Percentiles rank a stretch among this genome's conserved stretches.
Conservation (phyloP, 2,888 invertebrate genomes). For the Epinotia bilunana region DNA sequence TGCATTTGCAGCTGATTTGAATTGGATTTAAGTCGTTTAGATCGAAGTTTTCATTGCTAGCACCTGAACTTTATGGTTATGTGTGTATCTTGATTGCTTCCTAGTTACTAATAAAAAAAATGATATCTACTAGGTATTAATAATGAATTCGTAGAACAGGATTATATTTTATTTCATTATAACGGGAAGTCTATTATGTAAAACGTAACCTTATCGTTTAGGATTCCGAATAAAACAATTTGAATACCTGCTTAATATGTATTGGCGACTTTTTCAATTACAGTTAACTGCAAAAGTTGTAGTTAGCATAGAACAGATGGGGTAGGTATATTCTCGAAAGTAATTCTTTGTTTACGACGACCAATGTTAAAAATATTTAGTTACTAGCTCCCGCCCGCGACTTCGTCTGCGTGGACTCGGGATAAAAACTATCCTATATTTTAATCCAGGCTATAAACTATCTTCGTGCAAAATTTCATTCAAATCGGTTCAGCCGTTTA, state of each 20-base stretch:
- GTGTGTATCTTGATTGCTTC: slow-evolving; percentile 15
- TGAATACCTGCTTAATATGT: not conserved
- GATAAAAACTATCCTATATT: too few species aligned
- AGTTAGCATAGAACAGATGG: too few species aligned
- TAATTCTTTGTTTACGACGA: too few species aligned
- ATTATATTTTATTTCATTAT: not conserved
- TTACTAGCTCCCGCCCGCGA: too few species aligned
- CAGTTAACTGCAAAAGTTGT: too few species aligned
- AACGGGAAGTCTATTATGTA: slow-evolving; percentile 21
- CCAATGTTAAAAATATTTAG: too few species aligned
- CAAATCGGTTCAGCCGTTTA: too few species aligned
- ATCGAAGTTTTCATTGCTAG: not conserved
- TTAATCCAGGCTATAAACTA: too few species aligned
- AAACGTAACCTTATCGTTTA: slow-evolving; percentile 32
- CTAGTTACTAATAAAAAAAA: slow-evolving; percentile 16
- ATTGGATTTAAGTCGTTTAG: not conserved
- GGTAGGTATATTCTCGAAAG: too few species aligned
- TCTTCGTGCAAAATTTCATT: too few species aligned
- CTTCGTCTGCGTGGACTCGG: too few species aligned
- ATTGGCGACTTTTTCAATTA: too few species aligned
- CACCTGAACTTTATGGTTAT: slow-evolving; percentile 18
- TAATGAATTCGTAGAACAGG: not conserved
- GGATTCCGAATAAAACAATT: slow-evolving; percentile 21
- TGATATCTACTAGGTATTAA: not conserved
- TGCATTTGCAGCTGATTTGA: not conserved